These are phyloP conservation scores for Neomicropteryx cornuta DNA, from an alignment of 1,140 invertebrate species.

Conservation along the genomic window DNA sequence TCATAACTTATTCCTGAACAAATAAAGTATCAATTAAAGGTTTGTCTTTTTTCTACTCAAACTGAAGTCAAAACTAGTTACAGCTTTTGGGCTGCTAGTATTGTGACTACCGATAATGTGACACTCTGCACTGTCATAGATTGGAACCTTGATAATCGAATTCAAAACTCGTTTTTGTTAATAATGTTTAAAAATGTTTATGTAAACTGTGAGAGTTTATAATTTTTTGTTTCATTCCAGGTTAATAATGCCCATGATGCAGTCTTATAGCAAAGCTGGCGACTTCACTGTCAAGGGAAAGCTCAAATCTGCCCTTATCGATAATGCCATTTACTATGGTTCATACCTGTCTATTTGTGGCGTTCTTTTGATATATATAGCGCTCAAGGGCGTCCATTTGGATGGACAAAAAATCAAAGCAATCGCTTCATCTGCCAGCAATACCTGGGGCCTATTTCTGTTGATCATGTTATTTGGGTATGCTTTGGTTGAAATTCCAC, in stretches of 20 bases:
- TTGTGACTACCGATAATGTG: no score
- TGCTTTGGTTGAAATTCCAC: constrained; percentile 91
- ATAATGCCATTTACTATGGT: constrained; percentile 98
- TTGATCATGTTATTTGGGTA: constrained; percentile 92
- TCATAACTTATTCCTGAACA: no score
- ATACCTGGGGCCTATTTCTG: constrained; percentile 98
- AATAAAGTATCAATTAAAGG: no score
- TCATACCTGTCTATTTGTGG: constrained; percentile 94
- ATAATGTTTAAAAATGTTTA: neutral
- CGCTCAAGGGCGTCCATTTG: constrained; percentile 76
- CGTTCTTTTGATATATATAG: constrained; percentile 90
- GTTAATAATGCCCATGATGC: constrained; percentile 96
- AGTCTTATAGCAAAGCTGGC: constrained; percentile 96
- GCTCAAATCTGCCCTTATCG: constrained; percentile 87
- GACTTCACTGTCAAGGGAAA: constrained; percentile 94
- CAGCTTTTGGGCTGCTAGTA: no score
- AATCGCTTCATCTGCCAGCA: constrained; percentile 96
- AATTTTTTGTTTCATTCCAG: constrained; percentile 35
- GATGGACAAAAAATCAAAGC: constrained; percentile 92
- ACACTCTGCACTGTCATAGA: no score
- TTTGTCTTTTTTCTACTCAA: no score
- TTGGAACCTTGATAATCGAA: no score
- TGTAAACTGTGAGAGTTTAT: neutral
- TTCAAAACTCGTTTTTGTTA: no score
- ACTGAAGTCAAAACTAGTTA: no score